Percentiles rank a stretch among this genome's conserved stretches.
Evolutionary conservation across 2,797 vertebrate genomes (phyloP).

Genomic region (Catharus ustulatus): DNA sequence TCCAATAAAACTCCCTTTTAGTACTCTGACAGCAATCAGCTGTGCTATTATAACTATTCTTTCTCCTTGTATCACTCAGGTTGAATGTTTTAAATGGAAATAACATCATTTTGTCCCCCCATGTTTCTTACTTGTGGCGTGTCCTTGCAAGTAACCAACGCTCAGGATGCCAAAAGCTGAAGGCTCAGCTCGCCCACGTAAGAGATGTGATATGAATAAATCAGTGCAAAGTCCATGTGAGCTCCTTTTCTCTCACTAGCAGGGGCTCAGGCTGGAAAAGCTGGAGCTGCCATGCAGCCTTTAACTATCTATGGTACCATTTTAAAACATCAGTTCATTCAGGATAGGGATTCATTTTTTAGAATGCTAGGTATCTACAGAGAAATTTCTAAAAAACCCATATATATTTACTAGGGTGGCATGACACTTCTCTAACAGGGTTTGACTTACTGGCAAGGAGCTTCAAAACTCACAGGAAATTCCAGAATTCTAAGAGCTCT

Average conservation of each 20-base stretch:
- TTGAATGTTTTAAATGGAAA: constrained; percentile 2
- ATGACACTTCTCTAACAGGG: background rate
- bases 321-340: background rate
- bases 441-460: background rate
- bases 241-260: background rate
- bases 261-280: background rate
- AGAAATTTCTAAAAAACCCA: background rate
- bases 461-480: background rate
- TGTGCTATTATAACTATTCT: background rate
- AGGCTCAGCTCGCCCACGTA: background rate
- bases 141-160: constrained; percentile 5
- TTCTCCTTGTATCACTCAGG: background rate
- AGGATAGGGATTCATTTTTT: background rate
- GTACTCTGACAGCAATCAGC: constrained; percentile 3
- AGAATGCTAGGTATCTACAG: background rate
- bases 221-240: background rate
- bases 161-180: background rate
- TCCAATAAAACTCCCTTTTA: constrained; percentile 20
- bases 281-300: background rate
- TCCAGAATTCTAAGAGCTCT: background rate
- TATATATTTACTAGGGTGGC: accelerated
- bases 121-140: background rate
- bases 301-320: background rate
- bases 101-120: background rate
- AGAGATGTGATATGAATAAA: constrained; percentile 18